Base-by-base conservation (phyloP, 2,797 vertebrate genomes). In the Melanotaenia boesemani region DNA sequence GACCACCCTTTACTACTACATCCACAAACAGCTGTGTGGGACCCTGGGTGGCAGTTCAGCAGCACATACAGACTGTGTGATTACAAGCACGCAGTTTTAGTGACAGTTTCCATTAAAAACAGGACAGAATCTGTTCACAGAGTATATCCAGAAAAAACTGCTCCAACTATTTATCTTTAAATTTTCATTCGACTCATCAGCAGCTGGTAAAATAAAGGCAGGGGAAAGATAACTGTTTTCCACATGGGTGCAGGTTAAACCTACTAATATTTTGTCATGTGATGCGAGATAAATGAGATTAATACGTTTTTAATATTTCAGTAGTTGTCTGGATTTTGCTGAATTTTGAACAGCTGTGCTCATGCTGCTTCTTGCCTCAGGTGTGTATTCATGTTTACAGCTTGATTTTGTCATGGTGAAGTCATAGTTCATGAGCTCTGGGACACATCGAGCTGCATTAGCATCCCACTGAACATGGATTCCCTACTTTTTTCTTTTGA, bases 11-110 rank as follows among this genome's bases (percentile, higher is more conserved):
- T 73, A 79, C 70, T 73, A 79, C 70, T 65, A 82, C 89, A 92
- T 93, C 90, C 91, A 92, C 86, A 77, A 84, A 79, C 88, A 80
- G 82, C 89, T 89, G 85, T 80, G 55, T 50, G 69, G 68, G 56
- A 50, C 46, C 6, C 37, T 18, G 67, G 73, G 73, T 2, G 39
- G 81, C 65, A 64, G 69, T 58, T 71, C 72, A 67, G 41, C 69
- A 66, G 70, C 81, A 74, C 81, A 86, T 77, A 76, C 81, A 76
- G 81, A 54, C 61, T 13, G n/a, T 20, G 41, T 61, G 64, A 68
- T 81, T 62, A 52, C 12, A 58, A 37, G 22, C 0, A 6, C 48
- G 24, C 44, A 56, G 57, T 64, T 77, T 79, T 56, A 46, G 72
- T 32, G n/a, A 30, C 18, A 24, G 50, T 44, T 63, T 74, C 28